Base-by-base conservation (phyloP, 2,888 invertebrate genomes). In the Noctua janthina region DNA sequence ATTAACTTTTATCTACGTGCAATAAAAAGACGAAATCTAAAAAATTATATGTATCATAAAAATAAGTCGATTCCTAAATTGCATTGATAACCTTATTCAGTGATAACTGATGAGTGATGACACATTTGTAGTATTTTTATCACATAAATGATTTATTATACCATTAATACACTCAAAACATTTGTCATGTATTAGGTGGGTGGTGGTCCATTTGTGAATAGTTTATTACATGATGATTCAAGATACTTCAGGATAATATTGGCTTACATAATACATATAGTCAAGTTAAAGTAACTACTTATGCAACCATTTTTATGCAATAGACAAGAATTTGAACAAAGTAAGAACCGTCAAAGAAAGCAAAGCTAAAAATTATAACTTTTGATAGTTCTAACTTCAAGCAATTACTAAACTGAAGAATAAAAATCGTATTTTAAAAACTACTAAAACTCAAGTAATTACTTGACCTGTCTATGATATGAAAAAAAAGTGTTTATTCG, bases 71-170 rank as follows among this genome's bases (percentile, higher is more conserved):
- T 67, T 62, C 8, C 56, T n/a, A 74, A 64, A 59, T 73, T 74
- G 64, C 70, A 71, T 68, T 43, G 85, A 83, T 86, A 79, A 86
- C 83, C 78, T 76, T 79, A 56, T 67, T 75, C 46, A 62, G 71
- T 67, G 74, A 75, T 86, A 64, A 71, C 56, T 69, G 29, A 56
- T 73, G 68, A 71, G 51, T 69, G 29, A 56, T 73, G 68, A 39
- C 51, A 72, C 43, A 49, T 20, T 74, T 64, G 20, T 64, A n/a
- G 10, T 68, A 64, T 20, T 62, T 39, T 43, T 85, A 51, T 70
- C 35, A 62, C 15, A 43, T 15, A 3, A 56, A 59, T 67, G 17
- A 64, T 86, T 84, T 82, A 81, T 82, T 10, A 46, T 4, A 74
- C 54, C 66, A 51, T 81, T 67, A 46, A 69, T 68, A 51, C 62